These are phyloP conservation scores for Chironomus tentans DNA, from an alignment of 2,888 invertebrate species.

Conservation along the genomic window DNA sequence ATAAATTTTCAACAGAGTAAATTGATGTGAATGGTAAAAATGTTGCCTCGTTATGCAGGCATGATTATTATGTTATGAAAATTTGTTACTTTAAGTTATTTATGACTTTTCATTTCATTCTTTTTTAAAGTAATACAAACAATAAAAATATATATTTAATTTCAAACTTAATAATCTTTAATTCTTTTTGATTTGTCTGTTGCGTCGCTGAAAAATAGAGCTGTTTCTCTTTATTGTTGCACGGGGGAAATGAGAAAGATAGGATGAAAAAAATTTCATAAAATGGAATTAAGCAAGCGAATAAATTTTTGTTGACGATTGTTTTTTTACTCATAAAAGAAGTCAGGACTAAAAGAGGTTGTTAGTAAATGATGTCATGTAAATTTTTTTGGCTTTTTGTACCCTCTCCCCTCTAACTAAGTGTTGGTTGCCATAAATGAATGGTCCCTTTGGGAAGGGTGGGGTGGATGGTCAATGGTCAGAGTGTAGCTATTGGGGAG, in stretches of 20 bases:
- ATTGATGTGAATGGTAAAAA: not conserved
- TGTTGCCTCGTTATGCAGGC: not conserved
- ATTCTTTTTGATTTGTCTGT: not conserved
- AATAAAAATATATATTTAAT: not conserved
- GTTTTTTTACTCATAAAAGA: not conserved
- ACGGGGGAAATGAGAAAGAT: too few species aligned
- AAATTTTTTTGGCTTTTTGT: too few species aligned
- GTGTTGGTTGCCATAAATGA: too few species aligned
- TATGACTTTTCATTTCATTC: not conserved
- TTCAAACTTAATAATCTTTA: not conserved
- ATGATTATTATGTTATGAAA: slow-evolving; percentile 1
- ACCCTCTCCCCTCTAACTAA: too few species aligned
- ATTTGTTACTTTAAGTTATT: slow-evolving; percentile 1
- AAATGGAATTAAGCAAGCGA: too few species aligned
- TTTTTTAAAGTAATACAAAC: not conserved
- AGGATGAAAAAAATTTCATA: too few species aligned
- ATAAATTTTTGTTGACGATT: not conserved
- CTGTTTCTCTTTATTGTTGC: too few species aligned
- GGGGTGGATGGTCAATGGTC: too few species aligned
- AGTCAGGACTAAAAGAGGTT: too few species aligned
- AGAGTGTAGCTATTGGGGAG: too few species aligned
- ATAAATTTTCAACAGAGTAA: not conserved
- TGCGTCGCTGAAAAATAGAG: not conserved
- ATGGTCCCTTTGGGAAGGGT: too few species aligned
- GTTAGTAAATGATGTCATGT: too few species aligned